Conservation (phyloP, 2,888 invertebrate genomes). For the Dryobota labecula region DNA sequence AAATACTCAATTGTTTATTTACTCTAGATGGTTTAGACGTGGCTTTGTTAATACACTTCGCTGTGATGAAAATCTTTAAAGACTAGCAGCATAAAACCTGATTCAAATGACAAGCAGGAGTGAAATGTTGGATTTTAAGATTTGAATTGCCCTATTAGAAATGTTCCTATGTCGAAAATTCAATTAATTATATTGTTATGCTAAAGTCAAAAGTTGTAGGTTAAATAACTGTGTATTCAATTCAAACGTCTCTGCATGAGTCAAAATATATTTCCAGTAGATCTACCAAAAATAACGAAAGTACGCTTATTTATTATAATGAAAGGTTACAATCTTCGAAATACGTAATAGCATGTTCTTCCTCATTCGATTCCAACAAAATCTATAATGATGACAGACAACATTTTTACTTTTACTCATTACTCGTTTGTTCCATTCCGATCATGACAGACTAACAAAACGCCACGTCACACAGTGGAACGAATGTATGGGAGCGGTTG, state of each 20-base stretch:
- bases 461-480: too few relatives aligned
- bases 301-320: neutral
- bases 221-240: constrained; percentile 20
- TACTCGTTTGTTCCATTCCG: constrained; percentile 33
- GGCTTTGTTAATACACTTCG: constrained; percentile 10
- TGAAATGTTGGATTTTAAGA: constrained; percentile 13
- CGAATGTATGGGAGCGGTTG: too few relatives aligned
- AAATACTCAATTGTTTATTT: constrained; percentile 12
- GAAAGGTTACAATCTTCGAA: constrained; percentile 14
- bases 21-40: neutral
- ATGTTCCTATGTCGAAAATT: neutral
- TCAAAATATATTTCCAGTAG: neutral
- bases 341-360: constrained; percentile 19
- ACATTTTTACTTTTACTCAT: constrained; percentile 40
- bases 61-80: constrained; percentile 15
- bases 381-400: constrained; percentile 30
- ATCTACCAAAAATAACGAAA: constrained; percentile 6
- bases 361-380: constrained; percentile 9
- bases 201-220: constrained; percentile 3
- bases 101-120: constrained; percentile 30
- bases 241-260: neutral
- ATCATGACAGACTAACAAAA: constrained; percentile 42
- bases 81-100: constrained; percentile 15
- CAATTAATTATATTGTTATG: neutral
- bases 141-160: too few relatives aligned